Evolutionary conservation across 2,113 vertebrate genomes (phyloP).

Genomic region (Pleuronectes platessa): DNA sequence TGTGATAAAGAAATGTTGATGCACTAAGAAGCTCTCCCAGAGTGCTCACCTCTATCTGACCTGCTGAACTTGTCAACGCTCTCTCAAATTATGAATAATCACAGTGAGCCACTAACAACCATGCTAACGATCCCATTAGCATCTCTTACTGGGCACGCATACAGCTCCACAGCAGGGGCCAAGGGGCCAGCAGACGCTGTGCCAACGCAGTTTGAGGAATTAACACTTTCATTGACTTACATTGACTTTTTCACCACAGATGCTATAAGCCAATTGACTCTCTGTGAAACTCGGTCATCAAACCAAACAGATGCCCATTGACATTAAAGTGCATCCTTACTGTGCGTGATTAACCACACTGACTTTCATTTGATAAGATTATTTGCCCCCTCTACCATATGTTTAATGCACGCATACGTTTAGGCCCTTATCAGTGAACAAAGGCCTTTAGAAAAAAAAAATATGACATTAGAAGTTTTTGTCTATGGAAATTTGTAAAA

Average conservation of each 20-base stretch:
- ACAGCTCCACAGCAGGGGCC: constrained; percentile 67
- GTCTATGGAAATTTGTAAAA: too few species aligned
- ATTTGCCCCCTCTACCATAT: constrained; percentile 6
- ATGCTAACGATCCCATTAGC: constrained; percentile 68
- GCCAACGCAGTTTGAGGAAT: constrained; percentile 65
- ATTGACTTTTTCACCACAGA: constrained; percentile 46
- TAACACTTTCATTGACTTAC: constrained; percentile 48
- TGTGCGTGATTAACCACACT: constrained; percentile 3
- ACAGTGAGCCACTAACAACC: constrained; percentile 71
- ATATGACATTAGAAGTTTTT: too few species aligned
- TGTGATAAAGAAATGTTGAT: constrained; percentile 21
- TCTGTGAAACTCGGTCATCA: constrained; percentile 15
- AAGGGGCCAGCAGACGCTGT: constrained; percentile 65
- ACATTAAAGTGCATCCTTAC: constrained; percentile 7
- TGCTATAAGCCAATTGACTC: constrained; percentile 26
- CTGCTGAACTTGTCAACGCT: constrained; percentile 70
- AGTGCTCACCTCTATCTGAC: constrained; percentile 77
- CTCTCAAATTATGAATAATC: constrained; percentile 78
- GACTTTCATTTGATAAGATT: constrained; percentile 6
- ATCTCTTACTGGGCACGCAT: constrained; percentile 61
- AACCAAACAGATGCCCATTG: constrained; percentile 15
- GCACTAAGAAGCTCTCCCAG: constrained; percentile 29
- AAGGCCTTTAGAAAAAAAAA: too few species aligned
- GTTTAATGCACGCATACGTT: neutral
- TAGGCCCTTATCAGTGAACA: neutral